Evolutionary conservation across 2,888 invertebrate genomes (phyloP), one percentile per base, ranked within the genome.

Genomic region (Limnephilus rhombicus): DNA sequence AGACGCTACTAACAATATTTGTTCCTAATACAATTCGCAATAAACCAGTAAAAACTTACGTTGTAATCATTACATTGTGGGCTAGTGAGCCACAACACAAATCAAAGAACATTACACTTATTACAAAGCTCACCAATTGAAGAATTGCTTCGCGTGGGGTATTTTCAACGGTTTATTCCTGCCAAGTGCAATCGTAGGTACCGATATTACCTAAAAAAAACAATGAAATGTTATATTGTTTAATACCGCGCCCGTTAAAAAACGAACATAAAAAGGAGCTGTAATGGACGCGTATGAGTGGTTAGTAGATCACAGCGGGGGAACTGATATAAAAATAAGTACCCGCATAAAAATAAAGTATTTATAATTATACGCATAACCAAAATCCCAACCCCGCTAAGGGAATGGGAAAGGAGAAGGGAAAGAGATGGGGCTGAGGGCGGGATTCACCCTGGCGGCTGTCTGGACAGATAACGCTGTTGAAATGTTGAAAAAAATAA

Each of bases 391-490:
- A 68, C 24, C 18, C 68, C 68, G 7, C 68, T 9, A 0, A 2
- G 24, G 24, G 68, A 68, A 24, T 24, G 68, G n/a, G 53, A 18
- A 18, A 18, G 4, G 18, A 7, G 18, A 53, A 15, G 53, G 3
- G 18, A 53, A 18, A 53, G 15, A 18, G n/a, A 24, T 7, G 68
- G 68, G 24, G 18, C 7, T 18, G 83, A 2, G 83, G 2, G 83
- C 37, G 83, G 24, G 31, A 18, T 15, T 37, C 37, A 24, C 83
- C 37, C 86, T 34, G 45, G 45, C 41, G 86, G 45, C 86, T 86
- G 90, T 90, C 83, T 90, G 90, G 34, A 81, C 90, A 90, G 90
- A 90, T 90, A 90, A 83, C 82, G 83, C 90, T 34, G 83, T 83
- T 82, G 83, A 83, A 90, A 82, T 45, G 82, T 53, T 31, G 34